phyloP scores from a whole-genome alignment of 2,888 invertebrate species.

The Drosophila peninsularis region DNA sequence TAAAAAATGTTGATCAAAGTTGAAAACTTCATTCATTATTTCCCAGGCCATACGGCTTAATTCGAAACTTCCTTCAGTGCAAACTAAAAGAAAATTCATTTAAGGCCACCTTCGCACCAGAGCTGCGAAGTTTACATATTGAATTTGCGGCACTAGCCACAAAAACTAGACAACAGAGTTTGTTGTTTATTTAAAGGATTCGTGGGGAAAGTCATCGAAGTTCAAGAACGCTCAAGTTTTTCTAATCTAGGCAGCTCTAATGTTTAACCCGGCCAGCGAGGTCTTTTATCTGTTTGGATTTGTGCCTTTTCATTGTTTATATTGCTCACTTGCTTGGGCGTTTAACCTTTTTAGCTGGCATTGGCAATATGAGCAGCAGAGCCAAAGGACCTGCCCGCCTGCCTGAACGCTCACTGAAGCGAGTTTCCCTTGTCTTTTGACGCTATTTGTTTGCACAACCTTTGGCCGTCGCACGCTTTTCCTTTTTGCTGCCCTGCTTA shows the following conservation, averaged over 20 bases:
- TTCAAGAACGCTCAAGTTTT: conserved; percentile 16
- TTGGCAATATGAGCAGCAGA: conserved; percentile 20
- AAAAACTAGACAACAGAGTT: background rate
- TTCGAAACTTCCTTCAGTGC: background rate
- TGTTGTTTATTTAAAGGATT: conserved; percentile 1
- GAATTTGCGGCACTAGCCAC: conserved; percentile 2
- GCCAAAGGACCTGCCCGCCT: conserved; percentile 37
- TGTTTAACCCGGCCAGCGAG: conserved; percentile 18
- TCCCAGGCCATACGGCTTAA: background rate
- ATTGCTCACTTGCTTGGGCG: conserved; percentile 74
- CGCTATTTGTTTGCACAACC: conserved; percentile 76
- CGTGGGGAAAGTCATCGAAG: background rate
- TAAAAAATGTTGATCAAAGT: conserved; percentile 2
- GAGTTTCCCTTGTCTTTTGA: conserved; percentile 68
- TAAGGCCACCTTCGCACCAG: background rate
- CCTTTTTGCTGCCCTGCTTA: conserved; percentile 37
- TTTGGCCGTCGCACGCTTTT: conserved; percentile 33
- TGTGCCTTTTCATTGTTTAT: conserved; percentile 66
- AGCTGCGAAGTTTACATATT: conserved; percentile 1
- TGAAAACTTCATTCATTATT: background rate
- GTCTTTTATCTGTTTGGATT: conserved; percentile 62
- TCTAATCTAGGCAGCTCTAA: conserved; percentile 30
- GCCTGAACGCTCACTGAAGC: conserved; percentile 32
- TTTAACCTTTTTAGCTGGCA: conserved; percentile 65
- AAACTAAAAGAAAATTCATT: conserved; percentile 5